These are phyloP conservation scores for Chloroceryle amazona DNA, from an alignment of 2,797 vertebrate genomes.

Conservation along the genomic window DNA sequence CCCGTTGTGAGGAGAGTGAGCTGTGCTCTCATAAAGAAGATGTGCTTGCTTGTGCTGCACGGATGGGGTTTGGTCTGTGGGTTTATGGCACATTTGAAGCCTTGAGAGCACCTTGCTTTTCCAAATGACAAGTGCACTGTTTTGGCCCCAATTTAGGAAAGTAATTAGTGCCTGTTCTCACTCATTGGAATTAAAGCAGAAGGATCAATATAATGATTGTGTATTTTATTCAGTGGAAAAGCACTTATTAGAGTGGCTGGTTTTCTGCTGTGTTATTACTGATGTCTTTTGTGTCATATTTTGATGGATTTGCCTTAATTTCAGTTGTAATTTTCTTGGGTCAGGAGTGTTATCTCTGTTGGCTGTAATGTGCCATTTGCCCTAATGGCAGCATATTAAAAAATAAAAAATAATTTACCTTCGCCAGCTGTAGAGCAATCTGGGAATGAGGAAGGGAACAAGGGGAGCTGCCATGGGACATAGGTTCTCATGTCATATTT, in stretches of 20 bases:
- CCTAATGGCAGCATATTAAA: conserved; percentile 39
- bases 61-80: conserved; percentile 40
- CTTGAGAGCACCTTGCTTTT: conserved; percentile 15
- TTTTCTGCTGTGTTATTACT: conserved; percentile 56
- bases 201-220: conserved; percentile 63
- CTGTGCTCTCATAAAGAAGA: conserved; percentile 60
- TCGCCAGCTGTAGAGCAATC: background rate
- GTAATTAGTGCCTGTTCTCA: conserved; percentile 64
- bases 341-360: background rate
- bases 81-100: conserved; percentile 66
- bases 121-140: conserved; percentile 59
- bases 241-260: conserved; percentile 13
- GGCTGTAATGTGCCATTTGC: background rate
- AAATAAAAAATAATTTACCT: background rate
- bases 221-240: conserved; percentile 65
- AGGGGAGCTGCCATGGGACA: background rate
- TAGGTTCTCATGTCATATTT: background rate
- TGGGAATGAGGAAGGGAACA: background rate
- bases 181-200: conserved; percentile 62
- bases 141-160: conserved; percentile 61
- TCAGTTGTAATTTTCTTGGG: conserved; percentile 55
- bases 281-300: conserved; percentile 49
- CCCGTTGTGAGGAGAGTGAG: conserved; percentile 13
- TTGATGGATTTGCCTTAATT: conserved; percentile 62
- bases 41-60: background rate